A percentile compares a stretch with the other conserved stretches of the same genome.
phyloP scores from a whole-genome alignment of 2,888 invertebrate species.

The Ptilodon capucinus region DNA sequence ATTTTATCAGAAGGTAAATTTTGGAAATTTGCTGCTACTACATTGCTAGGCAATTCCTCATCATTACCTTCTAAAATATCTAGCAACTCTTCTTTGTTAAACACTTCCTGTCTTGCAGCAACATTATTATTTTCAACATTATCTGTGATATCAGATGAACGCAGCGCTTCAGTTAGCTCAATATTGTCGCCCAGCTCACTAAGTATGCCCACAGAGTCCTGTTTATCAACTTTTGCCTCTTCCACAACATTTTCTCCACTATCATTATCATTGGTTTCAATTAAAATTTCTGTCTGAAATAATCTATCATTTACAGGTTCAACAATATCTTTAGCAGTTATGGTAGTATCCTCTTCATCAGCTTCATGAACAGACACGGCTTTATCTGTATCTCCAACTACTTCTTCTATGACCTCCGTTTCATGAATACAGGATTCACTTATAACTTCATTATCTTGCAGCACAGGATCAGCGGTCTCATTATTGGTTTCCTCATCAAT shows the following conservation, averaged over 20 bases:
- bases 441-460: constrained; percentile 2
- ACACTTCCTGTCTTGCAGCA: constrained; percentile 60
- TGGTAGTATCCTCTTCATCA: constrained; percentile 20
- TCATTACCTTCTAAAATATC: constrained; percentile 76
- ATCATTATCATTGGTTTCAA: constrained; percentile 63
- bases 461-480: constrained; percentile 4
- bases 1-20: constrained; percentile 34
- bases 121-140: constrained; percentile 67
- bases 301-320: constrained; percentile 44
- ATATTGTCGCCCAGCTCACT: constrained; percentile 66
- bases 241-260: constrained; percentile 33
- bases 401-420: neutral
- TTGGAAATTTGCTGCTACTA: constrained; percentile 25
- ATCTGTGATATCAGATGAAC: constrained; percentile 60
- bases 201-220: constrained; percentile 53
- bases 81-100: constrained; percentile 73
- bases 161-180: constrained; percentile 68
- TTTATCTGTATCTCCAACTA: neutral
- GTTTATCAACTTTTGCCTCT: constrained; percentile 33
- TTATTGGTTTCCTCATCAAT: constrained; percentile 9
- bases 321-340: constrained; percentile 34
- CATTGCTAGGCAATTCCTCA: constrained; percentile 33
- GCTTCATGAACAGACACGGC: constrained; percentile 4
- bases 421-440: neutral
- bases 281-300: constrained; percentile 71